Evolutionary conservation across 2,113 vertebrate genomes (phyloP).

Genomic region (Shinisaurus crocodilurus): DNA sequence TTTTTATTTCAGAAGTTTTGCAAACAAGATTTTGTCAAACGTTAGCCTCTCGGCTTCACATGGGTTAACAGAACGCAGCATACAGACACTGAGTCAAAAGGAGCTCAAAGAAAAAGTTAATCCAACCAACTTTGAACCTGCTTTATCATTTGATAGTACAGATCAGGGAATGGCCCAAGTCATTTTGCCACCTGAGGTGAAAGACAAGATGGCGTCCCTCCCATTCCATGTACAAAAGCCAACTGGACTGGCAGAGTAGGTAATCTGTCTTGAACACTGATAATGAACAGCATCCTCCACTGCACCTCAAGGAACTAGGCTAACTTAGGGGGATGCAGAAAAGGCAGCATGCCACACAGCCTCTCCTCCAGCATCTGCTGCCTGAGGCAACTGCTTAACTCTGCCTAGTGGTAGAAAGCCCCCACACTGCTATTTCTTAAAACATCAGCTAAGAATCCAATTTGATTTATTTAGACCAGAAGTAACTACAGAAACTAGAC

Average conservation of each 20-base stretch:
- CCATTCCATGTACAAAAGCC: too few relatives aligned
- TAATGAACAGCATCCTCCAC: too few relatives aligned
- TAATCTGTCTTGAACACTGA: too few relatives aligned
- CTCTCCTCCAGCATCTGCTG: too few relatives aligned
- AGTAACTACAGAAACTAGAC: neutral
- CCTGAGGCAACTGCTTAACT: too few relatives aligned
- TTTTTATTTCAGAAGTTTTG: neutral
- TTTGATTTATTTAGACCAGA: conserved; percentile 18
- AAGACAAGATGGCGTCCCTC: too few relatives aligned
- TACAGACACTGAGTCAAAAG: neutral
- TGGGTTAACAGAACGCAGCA: neutral
- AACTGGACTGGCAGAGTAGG: too few relatives aligned
- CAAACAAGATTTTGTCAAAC: neutral
- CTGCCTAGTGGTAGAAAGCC: neutral
- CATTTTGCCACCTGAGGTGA: too few relatives aligned
- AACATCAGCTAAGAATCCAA: conserved; percentile 3
- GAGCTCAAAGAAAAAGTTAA: neutral
- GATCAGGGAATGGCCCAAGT: neutral
- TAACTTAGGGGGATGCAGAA: too few relatives aligned
- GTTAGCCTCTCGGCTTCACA: neutral
- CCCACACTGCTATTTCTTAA: neutral
- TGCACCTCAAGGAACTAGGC: too few relatives aligned
- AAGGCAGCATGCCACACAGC: too few relatives aligned
- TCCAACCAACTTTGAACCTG: neutral
- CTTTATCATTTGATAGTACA: neutral